Evolutionary conservation across 2,113 vertebrate genomes (phyloP), one percentile per base, ranked within the genome.

Genomic region (Peromyscus californicus): DNA sequence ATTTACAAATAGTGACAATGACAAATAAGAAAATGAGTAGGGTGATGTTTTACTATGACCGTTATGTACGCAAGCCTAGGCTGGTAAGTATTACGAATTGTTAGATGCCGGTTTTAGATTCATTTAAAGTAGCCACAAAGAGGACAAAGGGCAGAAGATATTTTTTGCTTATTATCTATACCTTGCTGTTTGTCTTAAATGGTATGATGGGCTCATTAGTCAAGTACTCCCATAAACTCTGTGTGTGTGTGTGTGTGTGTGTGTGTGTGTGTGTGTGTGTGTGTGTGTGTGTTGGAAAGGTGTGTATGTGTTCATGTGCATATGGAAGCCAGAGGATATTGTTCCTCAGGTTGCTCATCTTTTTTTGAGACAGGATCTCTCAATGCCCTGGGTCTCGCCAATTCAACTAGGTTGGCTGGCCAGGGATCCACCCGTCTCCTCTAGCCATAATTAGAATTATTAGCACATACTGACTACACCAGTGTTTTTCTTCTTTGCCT

Each of bases 21-120:
- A 16, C 39, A 29, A 0, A 24, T 31, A 45, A 57, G 61, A 59
- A 80, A 92, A 76, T 10, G 39, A 88, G 15, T 16, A 7, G 15
- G 22, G 51, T 24, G 21, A 29, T 45, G 39, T 19, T 90, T 89
- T 76, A 54, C 11, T 13, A 51, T 33, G 61, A 36, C 15, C 33
- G 39, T 87, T n/a, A 42, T 3, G 2, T 1, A 0, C 13, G 16
- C 1, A 24, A 24, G 45, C 24, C 24, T 7, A 8, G 11, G 69
- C 67, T 67, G 70, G 15, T 48, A 59, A 85, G 16, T 89, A n/a
- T 72, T 93, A 15, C 0, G 21, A 33, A 42, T 31, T 29, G 65
- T 24, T 65, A 26, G 26, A 17, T 19, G 39, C 31, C 19, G 7
- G 26, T 91, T 76, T 72, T 80, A 69, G 59, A 63, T 63, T 31